Percentiles rank a stretch among this genome's conserved stretches.
Evolutionary conservation across 2,113 vertebrate genomes (phyloP).

Genomic region (Canis aureus): DNA sequence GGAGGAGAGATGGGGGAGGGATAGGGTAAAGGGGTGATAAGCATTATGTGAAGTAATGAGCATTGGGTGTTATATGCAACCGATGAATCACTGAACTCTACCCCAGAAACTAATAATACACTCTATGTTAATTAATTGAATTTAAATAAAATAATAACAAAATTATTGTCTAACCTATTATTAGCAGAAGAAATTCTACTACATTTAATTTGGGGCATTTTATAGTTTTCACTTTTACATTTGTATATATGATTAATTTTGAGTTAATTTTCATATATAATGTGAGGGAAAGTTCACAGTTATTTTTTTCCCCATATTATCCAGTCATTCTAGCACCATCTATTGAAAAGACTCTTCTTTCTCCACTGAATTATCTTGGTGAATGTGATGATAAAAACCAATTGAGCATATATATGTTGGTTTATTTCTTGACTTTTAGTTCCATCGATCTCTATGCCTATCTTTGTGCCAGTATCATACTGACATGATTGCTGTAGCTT

Average conservation of each 20-base stretch:
- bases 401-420: background rate
- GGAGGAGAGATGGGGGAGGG: background rate
- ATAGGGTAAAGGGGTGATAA: background rate
- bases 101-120: background rate
- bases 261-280: background rate
- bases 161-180: background rate
- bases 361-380: background rate
- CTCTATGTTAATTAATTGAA: background rate
- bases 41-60: background rate
- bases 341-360: background rate
- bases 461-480: background rate
- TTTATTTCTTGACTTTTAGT: slow-evolving; percentile 17
- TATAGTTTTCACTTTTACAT: background rate
- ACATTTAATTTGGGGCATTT: background rate
- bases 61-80: background rate
- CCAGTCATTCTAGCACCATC: background rate
- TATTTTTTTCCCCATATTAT: background rate
- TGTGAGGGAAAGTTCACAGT: background rate
- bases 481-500: background rate
- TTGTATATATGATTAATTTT: background rate
- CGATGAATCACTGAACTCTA: background rate
- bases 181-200: background rate
- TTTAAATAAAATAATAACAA: background rate
- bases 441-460: background rate
- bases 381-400: background rate